Percentiles rank a stretch among this genome's conserved stretches.
These are phyloP conservation scores for Phytoseiulus persimilis DNA, from an alignment of 2,888 invertebrate species.

Conservation along the genomic window DNA sequence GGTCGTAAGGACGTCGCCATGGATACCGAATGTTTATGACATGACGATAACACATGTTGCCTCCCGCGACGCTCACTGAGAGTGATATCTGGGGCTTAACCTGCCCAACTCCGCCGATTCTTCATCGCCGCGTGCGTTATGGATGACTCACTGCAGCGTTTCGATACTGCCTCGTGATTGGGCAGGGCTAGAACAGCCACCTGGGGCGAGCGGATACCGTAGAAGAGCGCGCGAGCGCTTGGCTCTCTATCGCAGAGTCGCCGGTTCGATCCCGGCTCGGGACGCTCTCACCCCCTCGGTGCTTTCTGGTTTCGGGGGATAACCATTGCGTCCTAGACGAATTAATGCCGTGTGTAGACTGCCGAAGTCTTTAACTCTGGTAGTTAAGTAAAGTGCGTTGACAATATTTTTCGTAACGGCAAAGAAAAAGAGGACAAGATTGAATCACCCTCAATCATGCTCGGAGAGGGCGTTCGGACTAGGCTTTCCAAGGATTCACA, in stretches of 20 bases:
- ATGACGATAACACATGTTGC: background rate
- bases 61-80: background rate
- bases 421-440: no score
- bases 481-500: no score
- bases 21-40: background rate
- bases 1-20: background rate
- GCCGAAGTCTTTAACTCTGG: background rate
- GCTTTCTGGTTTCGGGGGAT: background rate
- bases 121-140: no score
- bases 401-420: background rate
- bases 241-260: background rate
- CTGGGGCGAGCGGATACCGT: background rate
- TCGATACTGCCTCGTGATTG: no score
- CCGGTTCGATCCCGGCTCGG: background rate
- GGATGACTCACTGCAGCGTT: no score
- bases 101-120: background rate
- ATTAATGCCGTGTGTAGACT: background rate
- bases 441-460: no score
- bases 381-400: background rate
- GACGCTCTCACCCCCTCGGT: background rate
- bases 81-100: background rate
- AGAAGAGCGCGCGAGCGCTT: background rate
- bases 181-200: background rate
- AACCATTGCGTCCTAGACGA: slow-evolving; percentile 35
- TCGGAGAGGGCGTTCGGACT: no score